Conservation (phyloP, 2,797 vertebrate genomes). For the Typhlichthys subterraneus region DNA sequence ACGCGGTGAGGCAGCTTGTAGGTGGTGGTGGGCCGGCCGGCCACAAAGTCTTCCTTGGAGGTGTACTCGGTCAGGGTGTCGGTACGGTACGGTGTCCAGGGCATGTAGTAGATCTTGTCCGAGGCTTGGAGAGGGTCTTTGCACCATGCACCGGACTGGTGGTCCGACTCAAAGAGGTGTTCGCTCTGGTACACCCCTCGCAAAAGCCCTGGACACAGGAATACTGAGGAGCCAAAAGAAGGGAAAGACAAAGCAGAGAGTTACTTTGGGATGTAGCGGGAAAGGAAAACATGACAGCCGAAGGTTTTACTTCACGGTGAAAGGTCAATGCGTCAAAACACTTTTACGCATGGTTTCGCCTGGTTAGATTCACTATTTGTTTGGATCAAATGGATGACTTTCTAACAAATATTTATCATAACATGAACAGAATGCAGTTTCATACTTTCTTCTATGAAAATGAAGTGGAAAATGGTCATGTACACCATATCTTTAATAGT, state of each 20-base stretch:
- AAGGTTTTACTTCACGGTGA: conserved; percentile 1
- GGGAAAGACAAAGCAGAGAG: conserved; percentile 74
- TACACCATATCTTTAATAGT: conserved; percentile 1
- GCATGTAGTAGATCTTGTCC: conserved; percentile 99
- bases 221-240: conserved; percentile 88
- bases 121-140: conserved; percentile 98
- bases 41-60: conserved; percentile 97
- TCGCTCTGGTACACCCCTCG: conserved; percentile 98
- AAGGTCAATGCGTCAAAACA: neutral
- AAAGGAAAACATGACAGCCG: neutral
- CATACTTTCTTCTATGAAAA: no score
- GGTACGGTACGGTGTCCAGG: conserved; percentile 96
- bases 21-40: conserved; percentile 93
- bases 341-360: conserved; percentile 1
- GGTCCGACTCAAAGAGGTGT: conserved; percentile 97
- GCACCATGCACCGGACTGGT: conserved; percentile 98
- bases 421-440: neutral
- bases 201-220: conserved; percentile 97
- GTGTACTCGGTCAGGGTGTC: conserved; percentile 96
- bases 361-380: conserved; percentile 2
- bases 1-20: conserved; percentile 97
- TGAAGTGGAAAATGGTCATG: no score
- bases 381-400: conserved; percentile 9
- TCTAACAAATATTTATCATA: conserved; percentile 4
- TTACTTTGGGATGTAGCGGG: conserved; percentile 76